Evolutionary conservation across 2,888 invertebrate species (phyloP).

Genomic region (Tolmerus cingulatus): DNA sequence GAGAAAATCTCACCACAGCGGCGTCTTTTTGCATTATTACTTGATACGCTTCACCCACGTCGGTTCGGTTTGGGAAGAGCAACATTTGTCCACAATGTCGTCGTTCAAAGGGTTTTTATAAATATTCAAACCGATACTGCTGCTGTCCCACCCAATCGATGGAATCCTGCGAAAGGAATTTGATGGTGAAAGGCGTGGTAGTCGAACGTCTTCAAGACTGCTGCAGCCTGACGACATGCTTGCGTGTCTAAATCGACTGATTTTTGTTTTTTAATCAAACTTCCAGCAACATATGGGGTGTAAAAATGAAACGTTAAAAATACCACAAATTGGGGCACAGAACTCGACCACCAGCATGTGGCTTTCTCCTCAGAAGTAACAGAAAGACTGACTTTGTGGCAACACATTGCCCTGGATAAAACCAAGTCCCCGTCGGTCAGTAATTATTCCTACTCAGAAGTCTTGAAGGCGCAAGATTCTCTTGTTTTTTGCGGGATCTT

Average conservation of each 20-base stretch:
- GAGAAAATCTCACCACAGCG: background rate
- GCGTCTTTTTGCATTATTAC: background rate
- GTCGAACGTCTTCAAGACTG: constrained; percentile 51
- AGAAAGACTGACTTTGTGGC: background rate
- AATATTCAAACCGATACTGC: constrained; percentile 52
- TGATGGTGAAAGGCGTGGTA: constrained; percentile 43
- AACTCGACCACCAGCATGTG: constrained; percentile 1
- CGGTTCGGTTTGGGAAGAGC: background rate
- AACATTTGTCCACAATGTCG: background rate
- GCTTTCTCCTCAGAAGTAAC: background rate
- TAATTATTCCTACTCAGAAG: background rate
- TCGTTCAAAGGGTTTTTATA: constrained; percentile 52
- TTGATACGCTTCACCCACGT: constrained; percentile 44
- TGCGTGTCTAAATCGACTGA: background rate
- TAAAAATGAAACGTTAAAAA: background rate
- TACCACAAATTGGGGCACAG: background rate
- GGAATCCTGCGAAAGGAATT: background rate
- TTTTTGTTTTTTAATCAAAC: background rate
- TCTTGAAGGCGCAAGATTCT: background rate
- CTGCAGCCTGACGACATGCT: constrained; percentile 50
- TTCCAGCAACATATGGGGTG: background rate
- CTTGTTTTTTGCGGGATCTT: background rate
- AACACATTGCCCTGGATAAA: background rate
- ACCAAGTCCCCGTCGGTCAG: background rate
- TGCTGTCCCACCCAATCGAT: constrained; percentile 50